phyloP scores from a whole-genome alignment of 2,888 invertebrate species.

The Galerucella nymphaeae region DNA sequence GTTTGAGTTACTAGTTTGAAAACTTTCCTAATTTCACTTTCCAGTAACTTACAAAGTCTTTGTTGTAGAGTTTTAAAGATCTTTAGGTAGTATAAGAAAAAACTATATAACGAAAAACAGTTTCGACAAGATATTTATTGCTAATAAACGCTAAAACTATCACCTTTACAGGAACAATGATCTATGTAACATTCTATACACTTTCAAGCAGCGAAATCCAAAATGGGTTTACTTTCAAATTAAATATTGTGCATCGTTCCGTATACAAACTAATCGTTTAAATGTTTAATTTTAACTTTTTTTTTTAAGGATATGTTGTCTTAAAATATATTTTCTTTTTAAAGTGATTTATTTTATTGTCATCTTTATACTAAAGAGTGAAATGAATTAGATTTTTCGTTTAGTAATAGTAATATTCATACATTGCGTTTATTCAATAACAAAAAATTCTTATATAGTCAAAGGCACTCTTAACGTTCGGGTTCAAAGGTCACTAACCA shows the following conservation, averaged over 20 bases:
- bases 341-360: slow-evolving; percentile 29
- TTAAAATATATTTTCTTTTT: slow-evolving; percentile 22
- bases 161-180: slow-evolving; percentile 49
- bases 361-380: slow-evolving; percentile 22
- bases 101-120: slow-evolving; percentile 25
- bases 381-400: slow-evolving; percentile 10
- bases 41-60: background rate
- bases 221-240: slow-evolving; percentile 24
- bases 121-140: slow-evolving; percentile 49
- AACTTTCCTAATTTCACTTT: too few relatives aligned
- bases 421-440: background rate
- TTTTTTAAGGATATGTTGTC: slow-evolving; percentile 26
- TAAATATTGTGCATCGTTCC: slow-evolving; percentile 30
- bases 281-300: slow-evolving; percentile 21
- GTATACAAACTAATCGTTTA: slow-evolving; percentile 2
- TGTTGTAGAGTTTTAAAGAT: slow-evolving; percentile 17
- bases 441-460: background rate
- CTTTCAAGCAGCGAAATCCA: slow-evolving; percentile 42
- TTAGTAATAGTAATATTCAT: background rate
- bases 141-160: slow-evolving; percentile 48
- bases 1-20: background rate
- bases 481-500: too few relatives aligned
- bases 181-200: slow-evolving; percentile 50
- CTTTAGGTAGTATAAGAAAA: slow-evolving; percentile 22
- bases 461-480: too few relatives aligned